Evolutionary conservation across 2,113 vertebrate genomes (phyloP).

Genomic region (Ictalurus punctatus): DNA sequence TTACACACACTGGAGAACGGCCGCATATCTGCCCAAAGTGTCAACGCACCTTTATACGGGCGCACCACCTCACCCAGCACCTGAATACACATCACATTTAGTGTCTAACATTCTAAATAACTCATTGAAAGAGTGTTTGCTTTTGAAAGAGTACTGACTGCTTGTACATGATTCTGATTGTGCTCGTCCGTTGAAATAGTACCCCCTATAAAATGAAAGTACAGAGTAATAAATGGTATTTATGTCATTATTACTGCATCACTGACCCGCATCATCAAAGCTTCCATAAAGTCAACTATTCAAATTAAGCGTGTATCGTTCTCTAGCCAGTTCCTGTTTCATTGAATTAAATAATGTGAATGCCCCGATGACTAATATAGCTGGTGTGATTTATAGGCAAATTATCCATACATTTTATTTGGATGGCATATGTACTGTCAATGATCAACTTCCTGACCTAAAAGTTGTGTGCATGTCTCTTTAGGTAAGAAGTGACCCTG

Average conservation of each 20-base stretch:
- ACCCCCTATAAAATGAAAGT: not conserved
- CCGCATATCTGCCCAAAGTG: slow-evolving; percentile 69
- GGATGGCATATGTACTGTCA: not conserved
- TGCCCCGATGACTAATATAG: not conserved
- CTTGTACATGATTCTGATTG: not conserved
- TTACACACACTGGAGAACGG: slow-evolving; percentile 64
- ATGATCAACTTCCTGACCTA: not conserved
- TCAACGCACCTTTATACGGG: slow-evolving; percentile 65
- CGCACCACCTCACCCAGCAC: slow-evolving; percentile 67
- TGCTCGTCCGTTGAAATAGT: not conserved
- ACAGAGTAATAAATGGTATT: not conserved
- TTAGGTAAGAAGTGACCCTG: not conserved
- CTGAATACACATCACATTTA: slow-evolving; percentile 49
- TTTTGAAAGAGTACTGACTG: not conserved
- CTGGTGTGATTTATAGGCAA: not conserved
- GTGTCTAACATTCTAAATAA: not conserved
- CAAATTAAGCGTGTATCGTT: not conserved
- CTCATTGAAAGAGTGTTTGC: not conserved
- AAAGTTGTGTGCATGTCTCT: not conserved
- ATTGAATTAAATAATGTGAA: not conserved
- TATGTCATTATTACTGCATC: too few relatives aligned
- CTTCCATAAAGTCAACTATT: not conserved
- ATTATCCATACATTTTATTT: not conserved
- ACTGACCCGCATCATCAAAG: not conserved
- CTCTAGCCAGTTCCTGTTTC: not conserved